Conservation (phyloP, 2,888 invertebrate species). For the Phorcus lineatus region DNA sequence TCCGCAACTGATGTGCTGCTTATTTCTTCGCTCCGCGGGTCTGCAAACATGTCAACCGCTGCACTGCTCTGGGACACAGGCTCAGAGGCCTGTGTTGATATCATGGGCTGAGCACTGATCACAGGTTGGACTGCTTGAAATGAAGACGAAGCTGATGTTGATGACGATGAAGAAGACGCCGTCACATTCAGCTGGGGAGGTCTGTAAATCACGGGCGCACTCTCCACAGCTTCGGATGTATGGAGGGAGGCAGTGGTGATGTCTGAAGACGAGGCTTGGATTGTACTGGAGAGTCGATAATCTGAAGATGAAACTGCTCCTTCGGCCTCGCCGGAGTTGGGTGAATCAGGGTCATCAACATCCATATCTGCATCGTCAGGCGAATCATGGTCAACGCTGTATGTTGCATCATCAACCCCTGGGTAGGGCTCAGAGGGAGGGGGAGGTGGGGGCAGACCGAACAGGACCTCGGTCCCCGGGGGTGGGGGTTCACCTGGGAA, state of each 20-base stretch:
- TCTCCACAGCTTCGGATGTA: not conserved
- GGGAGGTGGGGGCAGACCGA: conserved; percentile 45
- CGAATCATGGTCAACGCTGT: conserved; percentile 16
- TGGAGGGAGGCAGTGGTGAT: not conserved
- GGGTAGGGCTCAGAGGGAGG: conserved; percentile 36
- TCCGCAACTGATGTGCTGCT: not conserved
- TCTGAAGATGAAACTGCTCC: not conserved
- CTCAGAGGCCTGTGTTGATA: not conserved
- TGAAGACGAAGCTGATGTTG: not conserved
- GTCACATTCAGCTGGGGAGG: conserved; percentile 8
- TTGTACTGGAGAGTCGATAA: not conserved
- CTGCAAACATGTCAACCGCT: not conserved
- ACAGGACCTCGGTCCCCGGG: conserved; percentile 44
- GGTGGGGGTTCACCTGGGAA: conserved; percentile 52
- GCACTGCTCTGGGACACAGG: not conserved
- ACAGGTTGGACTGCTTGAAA: not conserved
- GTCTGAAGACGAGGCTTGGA: not conserved
- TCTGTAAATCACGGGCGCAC: conserved; percentile 7
- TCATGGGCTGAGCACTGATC: not conserved
- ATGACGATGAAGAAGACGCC: not conserved
- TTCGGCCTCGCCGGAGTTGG: not conserved
- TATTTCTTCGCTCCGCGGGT: not conserved
- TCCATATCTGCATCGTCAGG: conserved; percentile 34
- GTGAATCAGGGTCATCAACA: conserved; percentile 25
- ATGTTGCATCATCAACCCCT: conserved; percentile 40